A percentile compares a stretch with the other conserved stretches of the same genome.
These are phyloP conservation scores for Cylloceria caligata DNA, from an alignment of 2,888 invertebrate species.

Conservation along the genomic window DNA sequence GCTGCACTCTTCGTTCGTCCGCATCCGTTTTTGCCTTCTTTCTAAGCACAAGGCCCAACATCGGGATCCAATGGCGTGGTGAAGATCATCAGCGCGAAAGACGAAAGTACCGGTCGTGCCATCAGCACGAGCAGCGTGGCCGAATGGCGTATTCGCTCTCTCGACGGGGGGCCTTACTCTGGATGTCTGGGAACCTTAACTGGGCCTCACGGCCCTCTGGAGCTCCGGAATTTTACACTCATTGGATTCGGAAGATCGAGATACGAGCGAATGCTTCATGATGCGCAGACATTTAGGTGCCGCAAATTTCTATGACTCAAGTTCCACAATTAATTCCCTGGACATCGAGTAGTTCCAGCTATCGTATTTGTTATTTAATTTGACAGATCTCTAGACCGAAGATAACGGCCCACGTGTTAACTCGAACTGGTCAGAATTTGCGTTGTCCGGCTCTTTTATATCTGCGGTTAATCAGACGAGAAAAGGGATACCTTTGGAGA, in stretches of 20 bases:
- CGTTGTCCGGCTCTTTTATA: neutral
- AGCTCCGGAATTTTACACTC: conserved; percentile 46
- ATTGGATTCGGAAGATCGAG: conserved; percentile 34
- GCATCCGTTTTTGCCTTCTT: conserved; percentile 44
- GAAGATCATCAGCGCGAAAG: conserved; percentile 52
- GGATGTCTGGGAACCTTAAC: conserved; percentile 80
- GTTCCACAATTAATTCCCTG: neutral
- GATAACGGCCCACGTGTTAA: neutral
- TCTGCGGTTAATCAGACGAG: neutral
- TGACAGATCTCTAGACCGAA: too few species aligned
- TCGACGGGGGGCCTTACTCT: conserved; percentile 73
- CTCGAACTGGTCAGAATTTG: neutral
- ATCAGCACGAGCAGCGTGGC: conserved; percentile 39
- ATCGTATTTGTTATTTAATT: too few species aligned
- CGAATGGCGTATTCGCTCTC: conserved; percentile 66
- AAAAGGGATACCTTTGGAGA: neutral
- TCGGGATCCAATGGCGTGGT: conserved; percentile 3
- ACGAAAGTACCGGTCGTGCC: conserved; percentile 52
- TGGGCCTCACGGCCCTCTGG: conserved; percentile 73
- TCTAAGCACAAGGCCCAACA: conserved; percentile 12
- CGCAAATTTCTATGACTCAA: neutral
- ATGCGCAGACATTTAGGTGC: neutral
- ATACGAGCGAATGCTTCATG: neutral
- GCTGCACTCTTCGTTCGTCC: conserved; percentile 38
- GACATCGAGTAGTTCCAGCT: too few species aligned